phyloP scores from a whole-genome alignment of 2,888 invertebrate genomes.

The Hoplodrina blanda region DNA sequence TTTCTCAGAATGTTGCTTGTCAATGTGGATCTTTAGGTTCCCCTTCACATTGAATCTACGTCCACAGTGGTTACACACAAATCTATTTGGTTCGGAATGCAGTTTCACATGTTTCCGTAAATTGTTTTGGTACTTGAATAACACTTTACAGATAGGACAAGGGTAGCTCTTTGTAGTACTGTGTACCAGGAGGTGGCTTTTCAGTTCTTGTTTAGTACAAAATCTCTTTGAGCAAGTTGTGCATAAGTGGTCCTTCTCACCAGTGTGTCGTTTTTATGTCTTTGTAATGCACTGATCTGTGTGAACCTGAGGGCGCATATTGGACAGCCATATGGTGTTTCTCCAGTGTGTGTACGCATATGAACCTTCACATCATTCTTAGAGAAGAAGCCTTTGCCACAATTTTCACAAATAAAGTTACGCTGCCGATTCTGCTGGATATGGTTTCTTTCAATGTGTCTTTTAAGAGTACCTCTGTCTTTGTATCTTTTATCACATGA shows the following conservation, averaged over 20 bases:
- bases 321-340: constrained; percentile 82
- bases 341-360: constrained; percentile 82
- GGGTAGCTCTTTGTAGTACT: constrained; percentile 76
- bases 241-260: constrained; percentile 76
- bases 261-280: constrained; percentile 80
- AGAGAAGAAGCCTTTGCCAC: constrained; percentile 82
- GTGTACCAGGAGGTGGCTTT: constrained; percentile 77
- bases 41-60: constrained; percentile 85
- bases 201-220: constrained; percentile 79
- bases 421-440: constrained; percentile 68
- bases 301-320: constrained; percentile 77
- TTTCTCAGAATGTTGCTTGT: constrained; percentile 88
- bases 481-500: constrained; percentile 81
- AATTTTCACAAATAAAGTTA: constrained; percentile 81
- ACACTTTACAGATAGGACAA: constrained; percentile 83
- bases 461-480: constrained; percentile 75
- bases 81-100: constrained; percentile 76
- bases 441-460: constrained; percentile 78
- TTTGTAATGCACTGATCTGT: constrained; percentile 76
- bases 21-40: constrained; percentile 88
- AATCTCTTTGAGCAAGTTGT: constrained; percentile 79
- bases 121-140: constrained; percentile 88
- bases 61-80: constrained; percentile 83
- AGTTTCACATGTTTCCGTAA: constrained; percentile 86
- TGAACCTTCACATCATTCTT: constrained; percentile 80